Conservation (phyloP, 2,797 vertebrate genomes). For the Hypotaenidia philippensis region DNA sequence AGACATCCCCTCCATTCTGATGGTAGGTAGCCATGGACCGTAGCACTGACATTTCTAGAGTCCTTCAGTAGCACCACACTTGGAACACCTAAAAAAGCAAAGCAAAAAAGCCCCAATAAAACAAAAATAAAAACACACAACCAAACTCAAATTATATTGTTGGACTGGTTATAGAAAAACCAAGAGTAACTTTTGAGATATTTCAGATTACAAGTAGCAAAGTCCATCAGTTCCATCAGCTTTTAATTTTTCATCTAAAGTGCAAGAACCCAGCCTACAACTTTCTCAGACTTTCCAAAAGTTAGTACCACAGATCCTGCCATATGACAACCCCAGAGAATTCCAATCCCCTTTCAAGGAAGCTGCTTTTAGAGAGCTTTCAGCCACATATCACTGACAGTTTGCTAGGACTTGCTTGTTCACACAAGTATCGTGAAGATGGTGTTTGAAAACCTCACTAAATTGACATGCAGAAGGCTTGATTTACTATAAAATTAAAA, state of each 20-base stretch:
- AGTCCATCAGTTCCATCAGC: background rate
- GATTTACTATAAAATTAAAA: background rate
- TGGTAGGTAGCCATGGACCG: background rate
- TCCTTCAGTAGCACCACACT: background rate
- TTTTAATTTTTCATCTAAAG: background rate
- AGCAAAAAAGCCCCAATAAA: background rate
- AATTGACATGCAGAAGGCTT: background rate
- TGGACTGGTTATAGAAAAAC: background rate
- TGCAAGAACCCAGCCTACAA: background rate
- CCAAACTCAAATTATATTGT: background rate
- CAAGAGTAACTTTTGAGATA: background rate
- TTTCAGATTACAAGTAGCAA: background rate
- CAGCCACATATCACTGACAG: background rate
- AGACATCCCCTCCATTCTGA: background rate
- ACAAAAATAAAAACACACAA: background rate
- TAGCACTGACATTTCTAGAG: background rate
- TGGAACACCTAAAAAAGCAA: background rate
- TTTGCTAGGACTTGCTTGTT: background rate
- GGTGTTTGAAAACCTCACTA: background rate
- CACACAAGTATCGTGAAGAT: background rate
- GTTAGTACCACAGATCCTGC: background rate
- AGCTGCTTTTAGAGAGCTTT: background rate
- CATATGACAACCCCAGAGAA: background rate
- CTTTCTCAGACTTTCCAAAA: background rate
- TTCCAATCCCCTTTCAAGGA: background rate